Evolutionary conservation across 30 jellyfish, hydroid and myxozoan genomes (phyloP), one percentile per base, ranked within the genome.

Genomic region (Aurelia coerulea): DNA sequence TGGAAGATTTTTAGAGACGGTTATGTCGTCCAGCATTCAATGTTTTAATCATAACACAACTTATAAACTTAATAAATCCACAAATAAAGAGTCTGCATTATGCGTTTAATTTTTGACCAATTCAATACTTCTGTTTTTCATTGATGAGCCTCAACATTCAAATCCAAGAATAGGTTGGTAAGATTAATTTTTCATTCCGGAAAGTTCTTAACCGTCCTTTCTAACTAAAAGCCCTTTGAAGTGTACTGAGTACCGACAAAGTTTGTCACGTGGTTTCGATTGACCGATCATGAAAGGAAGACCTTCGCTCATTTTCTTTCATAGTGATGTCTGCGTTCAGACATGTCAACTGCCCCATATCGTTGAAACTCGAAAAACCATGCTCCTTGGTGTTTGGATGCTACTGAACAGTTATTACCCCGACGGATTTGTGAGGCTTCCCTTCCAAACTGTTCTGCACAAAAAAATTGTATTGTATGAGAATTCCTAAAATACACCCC

Each of bases 151-250:
- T 77, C 64, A 39, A 77, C 78, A 77, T 77, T 77, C 65, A 77
- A 62, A 77, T 51, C 87, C 87, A 77, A 77, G 65, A 77, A 77
- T 77, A 77, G 64, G 35, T 77, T 77, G 65, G 87, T 75, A 62
- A 68, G 87, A 60, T 77, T 77, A 77, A 34, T 50, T 75, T 35
- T 62, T 77, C 77, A 77, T 62, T 76, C 87, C 87, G 87, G 87
- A 77, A 77, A 77, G 87, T 77, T 77, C 65, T 77, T 19, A 35
- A 77, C 87, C 87, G 58, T 59, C 64, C 32, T 62, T 77, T 77
- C 79, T 77, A 62, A 77, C 65, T 77, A 62, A 77, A 62, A 77
- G 46, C 87, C 78, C 79, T 77, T 77, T 77, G 87, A 77, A 59
- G 79, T 77, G 78, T 77, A 75, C 23, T 3, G 66, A 34, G 13